Percentiles rank a stretch among this genome's conserved stretches.
phyloP scores from a whole-genome alignment of 1,140 invertebrate genomes.

The Aphelenchoides fujianensis region DNA sequence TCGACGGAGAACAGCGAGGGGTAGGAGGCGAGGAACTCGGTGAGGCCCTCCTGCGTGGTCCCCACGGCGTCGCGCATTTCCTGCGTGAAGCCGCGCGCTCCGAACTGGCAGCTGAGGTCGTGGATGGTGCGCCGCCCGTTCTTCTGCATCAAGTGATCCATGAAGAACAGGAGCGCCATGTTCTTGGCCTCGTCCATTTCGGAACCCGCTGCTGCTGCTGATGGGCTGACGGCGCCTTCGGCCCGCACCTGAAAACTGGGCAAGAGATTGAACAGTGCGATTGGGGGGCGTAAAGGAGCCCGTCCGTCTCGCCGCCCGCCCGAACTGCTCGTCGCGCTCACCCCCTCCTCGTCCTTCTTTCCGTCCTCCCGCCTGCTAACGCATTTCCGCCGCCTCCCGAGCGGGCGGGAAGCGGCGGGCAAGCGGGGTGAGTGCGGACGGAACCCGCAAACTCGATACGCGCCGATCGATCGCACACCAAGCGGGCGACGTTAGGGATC shows the following conservation, averaged over 20 bases:
- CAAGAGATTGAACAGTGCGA: background rate
- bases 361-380: no score
- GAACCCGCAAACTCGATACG: conserved; percentile 1
- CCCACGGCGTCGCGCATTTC: conserved; percentile 62
- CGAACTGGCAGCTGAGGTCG: conserved; percentile 77
- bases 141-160: conserved; percentile 88
- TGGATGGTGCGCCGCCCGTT: conserved; percentile 83
- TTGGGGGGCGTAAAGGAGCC: background rate
- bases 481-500: background rate
- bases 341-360: background rate
- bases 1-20: conserved; percentile 80
- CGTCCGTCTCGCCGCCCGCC: background rate
- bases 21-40: conserved; percentile 81
- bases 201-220: background rate
- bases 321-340: background rate
- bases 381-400: no score
- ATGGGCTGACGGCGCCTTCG: background rate
- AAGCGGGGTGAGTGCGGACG: no score
- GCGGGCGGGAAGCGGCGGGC: background rate
- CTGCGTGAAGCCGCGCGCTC: conserved; percentile 51
- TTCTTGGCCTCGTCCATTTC: conserved; percentile 66
- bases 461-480: background rate
- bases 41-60: conserved; percentile 70
- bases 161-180: conserved; percentile 88
- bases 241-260: background rate